A percentile compares a stretch with the other conserved stretches of the same genome.
phyloP scores from a whole-genome alignment of 2,888 invertebrate species.

The Branchellion lobata region DNA sequence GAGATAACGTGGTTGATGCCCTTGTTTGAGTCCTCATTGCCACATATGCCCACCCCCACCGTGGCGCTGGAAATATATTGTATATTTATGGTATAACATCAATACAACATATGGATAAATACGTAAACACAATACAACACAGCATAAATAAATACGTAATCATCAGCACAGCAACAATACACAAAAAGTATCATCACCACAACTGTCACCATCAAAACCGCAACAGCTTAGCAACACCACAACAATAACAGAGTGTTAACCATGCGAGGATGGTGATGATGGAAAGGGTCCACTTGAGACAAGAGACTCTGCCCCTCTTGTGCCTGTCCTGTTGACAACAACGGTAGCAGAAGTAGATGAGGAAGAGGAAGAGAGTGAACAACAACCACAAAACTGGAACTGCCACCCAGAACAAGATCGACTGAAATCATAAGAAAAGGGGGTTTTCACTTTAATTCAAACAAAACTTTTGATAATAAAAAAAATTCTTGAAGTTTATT shows the following conservation, averaged over 20 bases:
- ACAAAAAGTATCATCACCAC: no score
- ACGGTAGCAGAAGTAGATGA: constrained; percentile 87
- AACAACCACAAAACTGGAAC: constrained; percentile 91
- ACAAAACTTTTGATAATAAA: neutral
- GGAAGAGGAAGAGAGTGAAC: constrained; percentile 80
- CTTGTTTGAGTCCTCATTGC: constrained; percentile 90
- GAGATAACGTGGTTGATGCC: constrained; percentile 75
- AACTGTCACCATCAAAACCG: no score
- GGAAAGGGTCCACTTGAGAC: constrained; percentile 68
- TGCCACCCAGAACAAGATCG: constrained; percentile 58
- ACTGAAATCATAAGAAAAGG: constrained; percentile 31
- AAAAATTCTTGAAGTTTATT: neutral
- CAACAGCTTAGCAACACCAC: neutral
- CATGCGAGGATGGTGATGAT: constrained; percentile 78
- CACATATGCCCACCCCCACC: constrained; percentile 85
- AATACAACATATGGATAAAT: no score
- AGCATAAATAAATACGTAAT: no score
- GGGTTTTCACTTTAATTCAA: neutral
- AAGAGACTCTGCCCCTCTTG: constrained; percentile 83
- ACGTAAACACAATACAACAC: no score
- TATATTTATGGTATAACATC: no score
- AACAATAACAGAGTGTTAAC: constrained; percentile 56
- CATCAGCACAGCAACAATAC: neutral
- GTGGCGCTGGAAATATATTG: no score
- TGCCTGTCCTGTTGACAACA: constrained; percentile 78